Base-by-base conservation (phyloP, 1,140 invertebrate species). In the Musca domestica region DNA sequence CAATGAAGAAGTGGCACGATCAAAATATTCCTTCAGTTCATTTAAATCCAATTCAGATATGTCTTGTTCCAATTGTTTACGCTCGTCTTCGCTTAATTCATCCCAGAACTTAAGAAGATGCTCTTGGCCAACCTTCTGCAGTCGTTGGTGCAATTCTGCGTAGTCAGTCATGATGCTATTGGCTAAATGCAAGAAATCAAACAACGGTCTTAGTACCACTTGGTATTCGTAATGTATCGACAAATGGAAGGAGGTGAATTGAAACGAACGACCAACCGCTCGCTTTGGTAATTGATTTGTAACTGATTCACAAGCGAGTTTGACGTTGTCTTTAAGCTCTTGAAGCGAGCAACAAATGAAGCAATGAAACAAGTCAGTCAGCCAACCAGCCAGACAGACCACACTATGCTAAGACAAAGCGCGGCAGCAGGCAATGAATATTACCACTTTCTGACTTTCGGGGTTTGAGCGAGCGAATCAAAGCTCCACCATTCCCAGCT, bases 91-190 rank as follows among this genome's bases (percentile, higher is more conserved):
- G 20, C 82, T 84, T 2, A 98, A 76, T 69, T 89, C 85, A 68
- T 90, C 84, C 91, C 91, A 96, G 82, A 93, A 98, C 73, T 89
- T 86, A 7, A 98, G 78, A 67, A 98, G 83, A 82, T 98, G 95
- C 65, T 91, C 88, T 84, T 98, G 96, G 67, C 84, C 82, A 71
- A 85, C 83, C 69, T 83, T 78, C 30, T 73, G 71, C 19, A 87
- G 73, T n/a, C 78, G 76, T 61, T 74, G 70, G 22, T 77, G 73
- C 58, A 87, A 71, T 51, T 70, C 74, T 68, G 83, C 82, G 74
- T 76, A 73, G 64, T 76, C 76, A 54, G 76, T 74, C 80, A 81
- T 82, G 52, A 47, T 51, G 17, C 46, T 27, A 49, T n/a, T 49
- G 46, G n/a, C n/a, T n/a, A n/a, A 17, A 61, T 19, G 19, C 15